phyloP scores from a whole-genome alignment of 2,888 invertebrate genomes.

The Apamea sordens region DNA sequence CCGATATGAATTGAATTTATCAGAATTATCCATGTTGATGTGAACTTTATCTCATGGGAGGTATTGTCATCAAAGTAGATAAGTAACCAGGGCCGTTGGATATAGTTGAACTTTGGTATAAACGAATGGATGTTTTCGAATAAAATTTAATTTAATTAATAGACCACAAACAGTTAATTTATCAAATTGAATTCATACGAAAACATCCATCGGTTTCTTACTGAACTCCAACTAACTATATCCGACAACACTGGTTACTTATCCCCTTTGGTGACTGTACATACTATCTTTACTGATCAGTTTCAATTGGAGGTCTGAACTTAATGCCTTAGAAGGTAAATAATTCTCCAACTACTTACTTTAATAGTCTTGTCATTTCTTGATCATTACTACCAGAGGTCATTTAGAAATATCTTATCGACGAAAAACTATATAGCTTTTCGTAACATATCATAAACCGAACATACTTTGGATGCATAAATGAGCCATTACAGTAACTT shows the following conservation, averaged over 20 bases:
- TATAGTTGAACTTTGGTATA: no score
- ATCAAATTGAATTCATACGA: no score
- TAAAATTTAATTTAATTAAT: no score
- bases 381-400: constrained; percentile 7
- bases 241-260: no score
- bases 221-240: no score
- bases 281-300: background rate
- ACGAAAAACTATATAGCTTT: constrained; percentile 30
- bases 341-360: background rate
- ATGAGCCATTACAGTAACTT: constrained; percentile 62
- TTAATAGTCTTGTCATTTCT: background rate
- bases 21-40: background rate
- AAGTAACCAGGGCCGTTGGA: no score
- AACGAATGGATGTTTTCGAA: no score
- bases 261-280: no score
- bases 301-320: background rate
- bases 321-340: constrained; percentile 5
- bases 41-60: background rate
- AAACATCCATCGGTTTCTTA: no score
- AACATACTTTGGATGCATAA: constrained; percentile 46
- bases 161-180: no score
- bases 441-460: constrained; percentile 28
- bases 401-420: constrained; percentile 9
- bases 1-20: background rate
- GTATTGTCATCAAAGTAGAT: no score